Percentiles rank a stretch among this genome's conserved stretches.
phyloP scores from a whole-genome alignment of 2,888 invertebrate species.

The Conops quadrifasciatus region DNA sequence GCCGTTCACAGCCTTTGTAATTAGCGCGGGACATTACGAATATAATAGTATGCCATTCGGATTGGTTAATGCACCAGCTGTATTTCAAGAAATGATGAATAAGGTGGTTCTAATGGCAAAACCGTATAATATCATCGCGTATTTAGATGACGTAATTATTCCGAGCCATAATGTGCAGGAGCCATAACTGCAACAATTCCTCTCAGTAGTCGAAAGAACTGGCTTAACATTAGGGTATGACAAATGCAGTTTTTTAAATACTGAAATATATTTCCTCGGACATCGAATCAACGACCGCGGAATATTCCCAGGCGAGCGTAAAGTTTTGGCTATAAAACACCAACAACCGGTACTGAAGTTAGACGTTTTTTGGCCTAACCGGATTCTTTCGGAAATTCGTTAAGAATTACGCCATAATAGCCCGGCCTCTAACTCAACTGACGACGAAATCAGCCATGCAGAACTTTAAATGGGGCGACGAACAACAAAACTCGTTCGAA shows the following conservation, averaged over 20 bases:
- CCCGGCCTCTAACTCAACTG: neutral
- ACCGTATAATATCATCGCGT: conserved; percentile 15
- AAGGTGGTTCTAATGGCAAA: conserved; percentile 21
- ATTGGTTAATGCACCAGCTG: conserved; percentile 40
- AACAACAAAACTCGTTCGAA: conserved; percentile 1
- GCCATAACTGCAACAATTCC: conserved; percentile 8
- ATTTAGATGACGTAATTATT: conserved; percentile 30
- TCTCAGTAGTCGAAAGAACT: neutral
- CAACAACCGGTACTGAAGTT: conserved; percentile 28
- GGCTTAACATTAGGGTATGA: conserved; percentile 14
- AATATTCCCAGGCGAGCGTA: conserved; percentile 35
- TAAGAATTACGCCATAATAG: neutral
- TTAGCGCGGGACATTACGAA: conserved; percentile 37
- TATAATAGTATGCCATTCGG: conserved; percentile 42
- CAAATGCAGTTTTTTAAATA: conserved; percentile 23
- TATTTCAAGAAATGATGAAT: conserved; percentile 40
- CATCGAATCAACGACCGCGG: conserved; percentile 31
- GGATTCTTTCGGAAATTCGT: conserved; percentile 1
- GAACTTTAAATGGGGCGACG: neutral
- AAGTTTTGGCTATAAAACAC: conserved; percentile 24
- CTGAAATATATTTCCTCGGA: conserved; percentile 19
- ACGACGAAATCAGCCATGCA: neutral
- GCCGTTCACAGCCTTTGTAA: conserved; percentile 39
- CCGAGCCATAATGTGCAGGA: conserved; percentile 24
- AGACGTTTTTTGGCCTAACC: conserved; percentile 17